Conservation (phyloP, 2,797 vertebrate genomes). For the Acipenser transmontanus region DNA sequence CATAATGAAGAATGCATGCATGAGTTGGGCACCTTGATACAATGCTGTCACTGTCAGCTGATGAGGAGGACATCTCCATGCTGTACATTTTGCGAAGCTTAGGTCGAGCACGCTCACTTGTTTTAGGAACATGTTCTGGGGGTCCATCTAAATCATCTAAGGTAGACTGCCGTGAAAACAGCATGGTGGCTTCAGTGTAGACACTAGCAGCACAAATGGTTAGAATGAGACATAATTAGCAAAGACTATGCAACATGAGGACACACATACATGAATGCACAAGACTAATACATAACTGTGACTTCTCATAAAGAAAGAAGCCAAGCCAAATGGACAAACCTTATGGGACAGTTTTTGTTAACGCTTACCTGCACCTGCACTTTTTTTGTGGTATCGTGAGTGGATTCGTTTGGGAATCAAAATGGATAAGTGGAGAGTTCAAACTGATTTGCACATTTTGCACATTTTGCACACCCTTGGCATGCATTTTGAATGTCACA, state of each 20-base stretch:
- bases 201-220: constrained; percentile 81
- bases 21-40: constrained; percentile 83
- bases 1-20: constrained; percentile 52
- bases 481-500: no score
- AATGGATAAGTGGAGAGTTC: no score
- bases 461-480: no score
- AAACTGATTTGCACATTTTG: no score
- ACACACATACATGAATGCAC: not conserved
- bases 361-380: no score
- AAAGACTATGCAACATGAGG: constrained; percentile 17
- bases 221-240: constrained; percentile 43
- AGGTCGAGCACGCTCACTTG: constrained; percentile 92
- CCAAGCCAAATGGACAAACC: not conserved
- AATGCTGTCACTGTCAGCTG: constrained; percentile 86
- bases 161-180: constrained; percentile 95
- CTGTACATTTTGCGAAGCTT: constrained; percentile 90
- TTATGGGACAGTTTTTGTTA: no score
- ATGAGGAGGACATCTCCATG: constrained; percentile 88
- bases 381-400: no score
- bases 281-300: not conserved
- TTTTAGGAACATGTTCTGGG: constrained; percentile 87
- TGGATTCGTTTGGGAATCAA: no score
- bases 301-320: not conserved
- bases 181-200: constrained; percentile 92
- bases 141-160: constrained; percentile 93